Evolutionary conservation across 2,797 vertebrate species (phyloP), one percentile per base, ranked within the genome.

Genomic region (Ficedula albicollis): DNA sequence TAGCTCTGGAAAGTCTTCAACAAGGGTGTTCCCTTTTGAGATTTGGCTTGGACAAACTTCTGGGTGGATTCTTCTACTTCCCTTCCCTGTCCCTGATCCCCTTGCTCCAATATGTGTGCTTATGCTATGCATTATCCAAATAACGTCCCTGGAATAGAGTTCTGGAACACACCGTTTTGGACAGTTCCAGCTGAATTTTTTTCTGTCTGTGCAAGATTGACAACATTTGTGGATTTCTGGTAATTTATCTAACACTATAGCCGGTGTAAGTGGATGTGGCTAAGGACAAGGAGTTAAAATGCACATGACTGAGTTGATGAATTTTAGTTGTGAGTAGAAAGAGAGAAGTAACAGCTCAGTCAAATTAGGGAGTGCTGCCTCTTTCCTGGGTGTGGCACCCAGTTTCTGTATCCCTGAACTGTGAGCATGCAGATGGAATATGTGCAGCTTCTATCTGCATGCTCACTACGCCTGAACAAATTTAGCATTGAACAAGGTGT

Each of bases 391-490:
- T 8, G 5, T 20, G 32, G 41, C 68, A 51, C 13, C 25, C 21
- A 6, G 8, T 48, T 63, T 74, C 49, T 13, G 5, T 29, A 22
- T 63, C 29, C 16, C 36, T 63, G 52, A 30, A 10, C 12, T 63
- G n/a, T 19, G 26, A 58, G 38, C 25, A 2, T 25, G 15, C 44
- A 49, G 26, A 2, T 15, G 34, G 60, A 63, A 46, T 11, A 39
- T 49, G 16, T 52, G 13, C 32, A 54, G 14, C 26, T 43, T 11
- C 48, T 68, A 3, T 15, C 21, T 39, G 27, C 7, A 0, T 75
- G 62, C 29, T 78, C 10, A 0, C 38, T 51, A 0, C 43, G 38
- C 51, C 75, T 51, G 30, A 51, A 11, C 39, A n/a, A 12, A 5
- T 67, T 83, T 13, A 67, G 54, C 17, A 34, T 32, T 84, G 66